A percentile compares a stretch with the other conserved stretches of the same genome.
Evolutionary conservation across 2,797 vertebrate species (phyloP).

Genomic region (Pelobates cultripes): DNA sequence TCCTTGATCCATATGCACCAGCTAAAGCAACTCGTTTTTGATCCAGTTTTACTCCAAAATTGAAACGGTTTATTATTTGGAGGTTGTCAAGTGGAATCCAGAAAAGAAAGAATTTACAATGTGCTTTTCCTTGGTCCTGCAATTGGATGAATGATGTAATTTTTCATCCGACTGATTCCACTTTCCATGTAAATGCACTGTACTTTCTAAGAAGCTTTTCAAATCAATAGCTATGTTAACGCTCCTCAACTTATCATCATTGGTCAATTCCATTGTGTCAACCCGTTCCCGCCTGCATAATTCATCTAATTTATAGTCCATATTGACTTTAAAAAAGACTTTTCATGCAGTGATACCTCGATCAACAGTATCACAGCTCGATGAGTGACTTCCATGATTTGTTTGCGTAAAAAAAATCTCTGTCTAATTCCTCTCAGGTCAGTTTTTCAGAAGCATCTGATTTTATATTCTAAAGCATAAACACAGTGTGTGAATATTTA

Average conservation of each 20-base stretch:
- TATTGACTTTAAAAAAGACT: conserved; percentile 1
- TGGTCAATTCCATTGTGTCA: conserved; percentile 44
- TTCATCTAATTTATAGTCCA: conserved; percentile 19
- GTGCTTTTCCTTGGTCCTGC: conserved; percentile 30
- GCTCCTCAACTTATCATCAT: conserved; percentile 45
- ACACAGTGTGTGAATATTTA: too few species aligned
- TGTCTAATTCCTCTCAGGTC: neutral
- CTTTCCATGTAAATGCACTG: conserved; percentile 53
- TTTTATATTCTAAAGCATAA: too few species aligned
- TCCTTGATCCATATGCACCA: conserved; percentile 28
- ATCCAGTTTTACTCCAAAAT: conserved; percentile 39
- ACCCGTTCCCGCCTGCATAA: conserved; percentile 40
- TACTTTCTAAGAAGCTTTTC: conserved; percentile 42
- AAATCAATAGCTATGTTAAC: conserved; percentile 39
- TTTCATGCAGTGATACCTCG: neutral
- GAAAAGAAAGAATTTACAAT: conserved; percentile 19
- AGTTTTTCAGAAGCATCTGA: too few species aligned
- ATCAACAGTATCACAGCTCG: neutral
- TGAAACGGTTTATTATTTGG: conserved; percentile 34
- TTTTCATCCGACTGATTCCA: conserved; percentile 53
- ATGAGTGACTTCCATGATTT: neutral
- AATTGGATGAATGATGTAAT: conserved; percentile 48
- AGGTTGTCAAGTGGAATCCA: conserved; percentile 38
- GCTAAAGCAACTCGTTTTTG: conserved; percentile 29
- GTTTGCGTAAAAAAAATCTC: neutral